These are phyloP conservation scores for Tribolium castaneum DNA, from an alignment of 1,140 invertebrate genomes.

Conservation along the genomic window DNA sequence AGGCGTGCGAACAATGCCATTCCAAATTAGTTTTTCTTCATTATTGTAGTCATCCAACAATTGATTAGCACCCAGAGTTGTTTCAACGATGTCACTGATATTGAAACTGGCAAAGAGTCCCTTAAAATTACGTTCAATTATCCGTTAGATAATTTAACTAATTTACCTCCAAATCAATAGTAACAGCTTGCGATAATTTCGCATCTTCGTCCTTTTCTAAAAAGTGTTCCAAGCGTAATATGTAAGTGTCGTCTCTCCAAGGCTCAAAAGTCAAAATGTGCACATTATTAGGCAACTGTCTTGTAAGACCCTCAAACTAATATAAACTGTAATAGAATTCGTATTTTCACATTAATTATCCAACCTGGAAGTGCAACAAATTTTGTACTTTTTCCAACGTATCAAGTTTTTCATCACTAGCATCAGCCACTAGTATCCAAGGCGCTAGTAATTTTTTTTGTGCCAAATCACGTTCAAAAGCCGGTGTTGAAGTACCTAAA, in stretches of 20 bases:
- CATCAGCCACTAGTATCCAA: not conserved
- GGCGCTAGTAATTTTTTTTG: constrained; percentile 25
- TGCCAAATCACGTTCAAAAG: constrained; percentile 24
- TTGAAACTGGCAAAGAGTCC: constrained; percentile 28
- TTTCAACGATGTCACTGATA: constrained; percentile 36
- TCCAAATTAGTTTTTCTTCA: constrained; percentile 27
- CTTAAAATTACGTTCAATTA: constrained; percentile 2
- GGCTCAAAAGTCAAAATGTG: constrained; percentile 79
- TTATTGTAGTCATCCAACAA: constrained; percentile 36
- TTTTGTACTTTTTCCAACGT: not conserved
- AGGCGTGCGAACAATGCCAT: not conserved
- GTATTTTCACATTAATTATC: not conserved
- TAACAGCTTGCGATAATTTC: constrained; percentile 68
- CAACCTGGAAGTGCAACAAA: not conserved
- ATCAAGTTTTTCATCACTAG: not conserved
- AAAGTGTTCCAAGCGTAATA: constrained; percentile 80
- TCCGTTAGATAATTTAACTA: not conserved
- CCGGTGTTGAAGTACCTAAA: not conserved
- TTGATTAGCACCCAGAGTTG: constrained; percentile 44
- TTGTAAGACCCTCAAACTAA: constrained; percentile 65
- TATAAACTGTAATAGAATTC: not conserved
- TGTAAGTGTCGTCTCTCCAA: constrained; percentile 67
- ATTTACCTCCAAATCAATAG: constrained; percentile 61
- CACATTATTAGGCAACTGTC: constrained; percentile 72
- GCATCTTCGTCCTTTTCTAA: constrained; percentile 74